Percentiles rank a stretch among this genome's conserved stretches.
Evolutionary conservation across 2,888 invertebrate genomes (phyloP).

Genomic region (Harmothoe impar): DNA sequence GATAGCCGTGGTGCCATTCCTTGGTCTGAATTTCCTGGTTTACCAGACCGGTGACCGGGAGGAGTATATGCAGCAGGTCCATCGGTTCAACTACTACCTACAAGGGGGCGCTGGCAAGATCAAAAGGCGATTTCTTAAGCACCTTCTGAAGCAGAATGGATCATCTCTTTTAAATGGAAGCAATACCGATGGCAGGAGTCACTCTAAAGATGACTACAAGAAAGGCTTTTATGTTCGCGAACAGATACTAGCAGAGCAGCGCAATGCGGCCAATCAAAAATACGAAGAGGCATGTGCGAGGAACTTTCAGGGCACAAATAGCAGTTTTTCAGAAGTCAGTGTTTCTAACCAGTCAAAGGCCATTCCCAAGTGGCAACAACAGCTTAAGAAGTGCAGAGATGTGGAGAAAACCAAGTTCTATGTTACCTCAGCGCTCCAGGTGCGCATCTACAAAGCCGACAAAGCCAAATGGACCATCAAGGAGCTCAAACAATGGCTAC

Average conservation of each 20-base stretch:
- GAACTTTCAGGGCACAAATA: background rate
- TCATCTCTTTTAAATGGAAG: background rate
- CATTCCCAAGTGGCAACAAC: background rate
- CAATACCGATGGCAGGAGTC: background rate
- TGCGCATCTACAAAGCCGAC: conserved; percentile 68
- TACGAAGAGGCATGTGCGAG: background rate
- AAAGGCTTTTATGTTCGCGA: background rate
- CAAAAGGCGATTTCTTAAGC: background rate
- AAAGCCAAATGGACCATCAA: conserved; percentile 68
- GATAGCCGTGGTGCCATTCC: background rate
- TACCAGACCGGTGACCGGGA: background rate
- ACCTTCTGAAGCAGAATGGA: background rate
- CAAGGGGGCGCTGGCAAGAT: background rate
- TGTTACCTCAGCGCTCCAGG: conserved; percentile 47
- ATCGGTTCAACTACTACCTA: background rate
- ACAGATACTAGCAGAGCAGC: background rate
- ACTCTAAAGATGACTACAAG: background rate
- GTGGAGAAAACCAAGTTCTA: conserved; percentile 1
- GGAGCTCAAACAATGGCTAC: conserved; percentile 70
- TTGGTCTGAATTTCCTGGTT: background rate
- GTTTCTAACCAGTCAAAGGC: too few relatives aligned
- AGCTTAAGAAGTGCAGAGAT: background rate
- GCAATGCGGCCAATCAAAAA: background rate
- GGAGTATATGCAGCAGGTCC: background rate
- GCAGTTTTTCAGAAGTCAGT: background rate